Percentiles rank a stretch among this genome's conserved stretches.
Conservation (phyloP, 2,888 invertebrate genomes). For the Hypomecis atomaria region DNA sequence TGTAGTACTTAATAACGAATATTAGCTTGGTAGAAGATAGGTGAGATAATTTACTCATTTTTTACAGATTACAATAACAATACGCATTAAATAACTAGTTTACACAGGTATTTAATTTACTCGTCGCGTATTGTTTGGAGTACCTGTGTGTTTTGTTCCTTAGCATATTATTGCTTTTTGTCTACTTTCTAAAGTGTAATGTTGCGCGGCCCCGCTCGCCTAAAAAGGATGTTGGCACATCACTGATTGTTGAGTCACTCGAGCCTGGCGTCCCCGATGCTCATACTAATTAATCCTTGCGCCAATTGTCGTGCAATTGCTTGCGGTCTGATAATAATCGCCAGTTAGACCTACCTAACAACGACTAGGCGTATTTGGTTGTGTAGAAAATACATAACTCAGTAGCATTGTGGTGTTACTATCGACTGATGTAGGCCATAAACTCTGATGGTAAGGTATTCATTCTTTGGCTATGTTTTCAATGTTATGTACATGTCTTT, state of each 20-base stretch:
- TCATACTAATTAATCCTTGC: constrained; percentile 57
- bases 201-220: constrained; percentile 1
- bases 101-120: constrained; percentile 7
- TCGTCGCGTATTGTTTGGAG: constrained; percentile 6
- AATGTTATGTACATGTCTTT: no score
- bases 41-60: constrained; percentile 16
- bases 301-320: constrained; percentile 41
- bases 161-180: constrained; percentile 7
- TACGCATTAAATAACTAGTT: constrained; percentile 31
- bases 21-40: background rate
- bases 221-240: constrained; percentile 51
- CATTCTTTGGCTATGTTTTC: no score
- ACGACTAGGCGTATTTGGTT: background rate
- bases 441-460: no score
- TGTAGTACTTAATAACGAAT: constrained; percentile 8
- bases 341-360: constrained; percentile 1
- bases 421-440: no score
- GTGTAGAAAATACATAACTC: no score
- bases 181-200: constrained; percentile 31
- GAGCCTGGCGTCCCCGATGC: constrained; percentile 40
- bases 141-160: background rate
- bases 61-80: constrained; percentile 35
- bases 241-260: constrained; percentile 62
- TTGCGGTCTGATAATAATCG: constrained; percentile 34
- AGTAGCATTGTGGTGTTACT: no score